These are phyloP conservation scores for Hiodon alosoides DNA, from an alignment of 2,113 vertebrate species.

Conservation along the genomic window DNA sequence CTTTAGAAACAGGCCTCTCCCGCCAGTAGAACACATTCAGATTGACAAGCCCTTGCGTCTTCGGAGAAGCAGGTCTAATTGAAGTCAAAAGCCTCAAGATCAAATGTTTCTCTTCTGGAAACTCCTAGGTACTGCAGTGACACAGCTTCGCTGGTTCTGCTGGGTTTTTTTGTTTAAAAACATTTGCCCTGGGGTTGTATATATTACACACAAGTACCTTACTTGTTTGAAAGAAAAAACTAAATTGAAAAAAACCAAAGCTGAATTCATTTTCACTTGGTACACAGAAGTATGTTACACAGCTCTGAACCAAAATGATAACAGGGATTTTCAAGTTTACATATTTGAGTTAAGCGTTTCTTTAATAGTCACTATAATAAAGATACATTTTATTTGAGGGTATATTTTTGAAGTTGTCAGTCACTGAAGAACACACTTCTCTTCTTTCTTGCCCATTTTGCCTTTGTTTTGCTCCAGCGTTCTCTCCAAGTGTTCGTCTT, in stretches of 20 bases:
- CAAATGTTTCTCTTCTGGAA: not conserved
- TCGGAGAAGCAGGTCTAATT: slow-evolving; percentile 23
- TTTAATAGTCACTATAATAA: slow-evolving; percentile 36
- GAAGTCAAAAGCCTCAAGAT: slow-evolving; percentile 24
- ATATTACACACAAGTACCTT: slow-evolving; percentile 53
- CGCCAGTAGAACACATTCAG: slow-evolving; percentile 36
- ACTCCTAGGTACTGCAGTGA: not conserved
- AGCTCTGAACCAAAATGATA: slow-evolving; percentile 28
- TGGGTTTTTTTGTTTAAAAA: not conserved
- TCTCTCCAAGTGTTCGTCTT: slow-evolving; percentile 80
- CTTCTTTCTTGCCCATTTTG: slow-evolving; percentile 88
- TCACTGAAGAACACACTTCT: slow-evolving; percentile 92
- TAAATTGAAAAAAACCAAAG: slow-evolving; percentile 21
- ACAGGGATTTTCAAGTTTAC: slow-evolving; percentile 29
- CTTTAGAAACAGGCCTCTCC: slow-evolving; percentile 26
- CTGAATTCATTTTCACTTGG: slow-evolving; percentile 42
- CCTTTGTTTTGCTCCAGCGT: slow-evolving; percentile 98
- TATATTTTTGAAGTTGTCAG: slow-evolving; percentile 19
- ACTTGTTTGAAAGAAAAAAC: slow-evolving; percentile 36
- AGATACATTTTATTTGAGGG: slow-evolving; percentile 10
- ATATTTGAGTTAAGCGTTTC: slow-evolving; percentile 26
- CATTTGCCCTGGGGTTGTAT: slow-evolving; percentile 6
- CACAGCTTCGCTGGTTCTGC: not conserved
- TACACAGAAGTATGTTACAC: slow-evolving; percentile 31
- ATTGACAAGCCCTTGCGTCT: slow-evolving; percentile 32